phyloP scores from a whole-genome alignment of 2,113 vertebrate genomes.

The Columbina picui region DNA sequence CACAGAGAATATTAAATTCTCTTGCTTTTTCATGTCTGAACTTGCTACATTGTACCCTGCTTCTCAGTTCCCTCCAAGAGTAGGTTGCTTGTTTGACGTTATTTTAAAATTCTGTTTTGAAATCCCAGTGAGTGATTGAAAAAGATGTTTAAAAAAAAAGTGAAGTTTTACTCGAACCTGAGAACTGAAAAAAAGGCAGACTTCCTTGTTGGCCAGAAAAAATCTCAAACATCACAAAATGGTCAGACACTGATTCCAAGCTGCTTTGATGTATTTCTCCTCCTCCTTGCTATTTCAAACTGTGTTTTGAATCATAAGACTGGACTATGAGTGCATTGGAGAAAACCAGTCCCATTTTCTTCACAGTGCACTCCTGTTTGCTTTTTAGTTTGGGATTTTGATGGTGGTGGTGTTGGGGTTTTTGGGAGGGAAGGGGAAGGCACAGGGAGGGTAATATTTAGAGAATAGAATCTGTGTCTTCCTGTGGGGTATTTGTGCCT shows the following conservation, averaged over 20 bases:
- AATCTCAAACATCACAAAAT: neutral
- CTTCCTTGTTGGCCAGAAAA: neutral
- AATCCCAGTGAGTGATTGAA: neutral
- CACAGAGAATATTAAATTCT: neutral
- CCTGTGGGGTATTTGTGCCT: neutral
- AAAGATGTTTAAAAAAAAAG: neutral
- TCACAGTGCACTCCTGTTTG: neutral
- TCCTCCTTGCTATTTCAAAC: neutral
- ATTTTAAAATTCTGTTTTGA: neutral
- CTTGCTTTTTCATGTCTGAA: neutral
- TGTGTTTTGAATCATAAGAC: neutral
- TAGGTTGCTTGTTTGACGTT: neutral
- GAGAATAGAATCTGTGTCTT: neutral
- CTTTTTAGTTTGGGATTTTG: no score
- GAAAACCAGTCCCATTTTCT: neutral
- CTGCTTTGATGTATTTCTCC: neutral
- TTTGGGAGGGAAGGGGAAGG: no score
- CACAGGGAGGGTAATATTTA: neutral
- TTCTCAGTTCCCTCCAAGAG: neutral
- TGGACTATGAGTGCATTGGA: neutral
- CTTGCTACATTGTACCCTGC: neutral
- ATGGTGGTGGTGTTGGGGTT: no score
- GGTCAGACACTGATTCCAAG: neutral
- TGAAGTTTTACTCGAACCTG: neutral
- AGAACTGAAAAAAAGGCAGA: neutral